phyloP scores from a whole-genome alignment of 2,797 vertebrate species.

The Channallabes apus region DNA sequence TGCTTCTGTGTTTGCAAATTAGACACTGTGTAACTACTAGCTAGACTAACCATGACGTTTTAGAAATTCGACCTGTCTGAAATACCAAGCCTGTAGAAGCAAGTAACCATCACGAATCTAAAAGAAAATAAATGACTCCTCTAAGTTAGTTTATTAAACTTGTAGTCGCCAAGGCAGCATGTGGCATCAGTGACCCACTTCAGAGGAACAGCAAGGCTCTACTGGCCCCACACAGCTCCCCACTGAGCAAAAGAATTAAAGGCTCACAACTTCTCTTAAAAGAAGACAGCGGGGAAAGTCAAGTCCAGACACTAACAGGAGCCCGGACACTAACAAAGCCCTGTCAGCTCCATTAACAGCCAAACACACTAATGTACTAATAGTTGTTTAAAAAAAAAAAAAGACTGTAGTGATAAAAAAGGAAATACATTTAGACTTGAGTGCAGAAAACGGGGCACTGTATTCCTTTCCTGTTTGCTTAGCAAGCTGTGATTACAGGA shows the following conservation, averaged over 20 bases:
- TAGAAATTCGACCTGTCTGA: neutral
- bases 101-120: slow-evolving; percentile 15
- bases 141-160: slow-evolving; percentile 39
- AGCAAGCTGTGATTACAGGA: slow-evolving; percentile 9
- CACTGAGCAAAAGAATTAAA: slow-evolving; percentile 49
- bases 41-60: neutral
- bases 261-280: slow-evolving; percentile 23
- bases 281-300: slow-evolving; percentile 20
- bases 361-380: neutral
- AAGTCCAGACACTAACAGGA: slow-evolving; percentile 8
- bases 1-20: slow-evolving; percentile 28
- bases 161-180: slow-evolving; percentile 35
- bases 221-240: slow-evolving; percentile 38
- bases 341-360: neutral
- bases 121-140: slow-evolving; percentile 17
- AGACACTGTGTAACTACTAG: slow-evolving; percentile 13
- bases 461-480: neutral
- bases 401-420: neutral
- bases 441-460: neutral
- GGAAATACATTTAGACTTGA: neutral
- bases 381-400: neutral
- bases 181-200: slow-evolving; percentile 12
- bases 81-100: neutral
- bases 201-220: slow-evolving; percentile 10
- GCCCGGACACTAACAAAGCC: neutral